Evolutionary conservation across 2,888 invertebrate species (phyloP).

Genomic region (Drosophila mimetica): DNA sequence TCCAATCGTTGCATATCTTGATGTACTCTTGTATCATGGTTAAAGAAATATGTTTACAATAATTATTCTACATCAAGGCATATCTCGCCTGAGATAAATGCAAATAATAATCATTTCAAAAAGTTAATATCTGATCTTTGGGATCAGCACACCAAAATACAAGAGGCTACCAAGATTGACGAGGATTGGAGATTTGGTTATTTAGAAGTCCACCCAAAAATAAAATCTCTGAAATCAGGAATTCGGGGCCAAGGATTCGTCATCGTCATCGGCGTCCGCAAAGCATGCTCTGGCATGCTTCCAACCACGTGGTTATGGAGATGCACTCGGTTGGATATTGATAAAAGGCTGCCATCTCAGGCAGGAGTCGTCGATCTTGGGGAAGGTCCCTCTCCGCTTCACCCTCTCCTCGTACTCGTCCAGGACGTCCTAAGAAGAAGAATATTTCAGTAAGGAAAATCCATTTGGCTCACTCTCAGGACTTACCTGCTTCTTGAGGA

Average conservation of each 20-base stretch:
- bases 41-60: not conserved
- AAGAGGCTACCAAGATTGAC: conserved; percentile 6
- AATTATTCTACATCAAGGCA: conserved; percentile 16
- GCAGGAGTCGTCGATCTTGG: conserved; percentile 94
- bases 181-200: not conserved
- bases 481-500: conserved; percentile 94
- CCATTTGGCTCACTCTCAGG: not conserved
- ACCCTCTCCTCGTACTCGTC: conserved; percentile 96
- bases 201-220: conserved; percentile 4
- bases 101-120: conserved; percentile 1
- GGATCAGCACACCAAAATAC: not conserved
- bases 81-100: conserved; percentile 11
- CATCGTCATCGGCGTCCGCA: conserved; percentile 56
- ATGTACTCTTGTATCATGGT: conserved; percentile 2
- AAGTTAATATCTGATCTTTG: not conserved
- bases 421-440: conserved; percentile 90
- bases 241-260: conserved; percentile 25
- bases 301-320: conserved; percentile 77
- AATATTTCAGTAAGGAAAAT: not conserved
- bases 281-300: conserved; percentile 71
- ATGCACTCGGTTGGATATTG: conserved; percentile 84
- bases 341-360: conserved; percentile 95
- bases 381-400: conserved; percentile 90
- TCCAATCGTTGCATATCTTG: not conserved
- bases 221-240: conserved; percentile 51